Base-by-base conservation (phyloP, 2,797 vertebrate species). In the Epinephelus coioides region DNA sequence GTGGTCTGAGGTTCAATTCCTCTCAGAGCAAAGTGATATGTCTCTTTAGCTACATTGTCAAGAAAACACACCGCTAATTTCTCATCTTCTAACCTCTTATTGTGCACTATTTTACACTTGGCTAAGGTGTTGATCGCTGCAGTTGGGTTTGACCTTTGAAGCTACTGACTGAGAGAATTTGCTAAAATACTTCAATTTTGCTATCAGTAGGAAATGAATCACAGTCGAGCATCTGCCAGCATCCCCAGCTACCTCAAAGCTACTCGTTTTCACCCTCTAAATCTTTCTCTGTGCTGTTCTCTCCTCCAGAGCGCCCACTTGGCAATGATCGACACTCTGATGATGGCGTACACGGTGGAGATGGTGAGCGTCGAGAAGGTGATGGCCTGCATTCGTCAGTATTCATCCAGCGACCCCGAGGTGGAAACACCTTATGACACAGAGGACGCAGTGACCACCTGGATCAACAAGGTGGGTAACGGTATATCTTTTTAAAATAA, bases 321-420 rank as follows among this genome's bases (percentile, higher is more conserved):
- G 95, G 98, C 98, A 21, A 96, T 99, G 97, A 96, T 98, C 0
- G 98, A 99, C 91, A 96, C 97, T 0, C 92, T 99, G 57, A 99
- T 99, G 98, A 98, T 98, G 97, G 98, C 97, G 0, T 97, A 98
- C 71, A 97, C 97, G 0, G 96, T 97, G 78, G 98, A 99, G 93
- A 97, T 96, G 83, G 91, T 99, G 94, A 99, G 95, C 15, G 90
- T 95, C 44, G 97, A 98, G 88, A 99, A 98, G 76, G 97, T 99
- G 80, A 95, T 96, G 64, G 86, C 94, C 0, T 98, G 97, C 71
- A 90, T 97, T 43, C 94, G 93, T 76, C 97, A 96, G 90, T 98
- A 98, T 89, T 96, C 97, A 3, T 90, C 96, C 17, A 93, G 94
- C 80, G 93, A 96, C 66, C 94, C 96, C 64, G 97, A 97, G 68